Base-by-base conservation (phyloP, 2,888 invertebrate species). In the Pseudoips prasinana region DNA sequence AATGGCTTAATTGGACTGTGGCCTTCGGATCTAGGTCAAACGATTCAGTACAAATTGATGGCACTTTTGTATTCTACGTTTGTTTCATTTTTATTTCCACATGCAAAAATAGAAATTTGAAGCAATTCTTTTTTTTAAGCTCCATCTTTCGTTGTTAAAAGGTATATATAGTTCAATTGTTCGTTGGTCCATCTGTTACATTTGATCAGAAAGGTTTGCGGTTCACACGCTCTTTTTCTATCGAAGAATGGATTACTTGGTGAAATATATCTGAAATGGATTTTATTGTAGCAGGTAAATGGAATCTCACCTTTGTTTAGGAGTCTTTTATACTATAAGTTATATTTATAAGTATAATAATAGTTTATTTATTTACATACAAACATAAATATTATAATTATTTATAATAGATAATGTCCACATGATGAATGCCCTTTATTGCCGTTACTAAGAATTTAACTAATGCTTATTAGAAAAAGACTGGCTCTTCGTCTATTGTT, bases 1-100 rank as follows among this genome's bases (percentile, higher is more conserved):
- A 87, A 87, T 81, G 82, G 79, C 78, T 86, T 85, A 87, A 86
- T 85, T 86, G 86, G 78, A 81, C 79, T 81, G 81, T 82, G 75
- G 83, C 84, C 83, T 83, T 70, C 59, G 73, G 72, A 85, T 86
- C 73, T 83, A 77, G 86, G 85, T 79, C 83, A 76, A 79, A 74
- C 80, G 78, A 66, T 79, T 81, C 80, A 68, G 75, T 72, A 79
- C 74, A 78, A 83, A 82, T 83, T 85, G 81, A 80, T 76, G 75
- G 76, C 69, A 73, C 73, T 80, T 80, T 80, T 76, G 69, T 72
- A 61, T 64, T 65, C 57, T 56, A 56, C 47, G 54, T 73, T 71
- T 76, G 73, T 74, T 69, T 65, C 66, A 58, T 62, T 75, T 73
- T 75, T 73, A 60, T 59, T 28, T n/a, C 42, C 48, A 54, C 46